Conservation (phyloP, 2,797 vertebrate genomes). For the Gallinago solitaria region DNA sequence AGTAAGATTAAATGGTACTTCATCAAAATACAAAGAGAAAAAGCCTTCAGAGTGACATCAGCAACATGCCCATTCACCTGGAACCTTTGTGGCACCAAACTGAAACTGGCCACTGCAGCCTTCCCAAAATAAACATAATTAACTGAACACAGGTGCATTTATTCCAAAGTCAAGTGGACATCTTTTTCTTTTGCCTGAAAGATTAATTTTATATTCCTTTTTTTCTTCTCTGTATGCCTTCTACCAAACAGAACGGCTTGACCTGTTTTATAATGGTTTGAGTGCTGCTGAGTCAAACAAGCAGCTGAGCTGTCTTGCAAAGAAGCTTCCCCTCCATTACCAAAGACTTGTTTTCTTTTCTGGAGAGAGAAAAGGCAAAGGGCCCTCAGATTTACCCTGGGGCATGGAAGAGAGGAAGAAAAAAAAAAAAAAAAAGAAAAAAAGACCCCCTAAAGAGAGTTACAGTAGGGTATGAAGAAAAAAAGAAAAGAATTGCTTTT, state of each 20-base stretch:
- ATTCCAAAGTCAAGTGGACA: neutral
- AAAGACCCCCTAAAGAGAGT: neutral
- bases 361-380: conserved; percentile 10
- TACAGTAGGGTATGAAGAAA: neutral
- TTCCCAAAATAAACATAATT: conserved; percentile 39
- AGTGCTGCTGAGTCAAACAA: conserved; percentile 5
- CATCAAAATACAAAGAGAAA: conserved; percentile 23
- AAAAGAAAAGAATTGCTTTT: neutral
- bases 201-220: neutral
- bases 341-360: neutral
- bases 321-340: neutral
- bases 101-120: neutral
- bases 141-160: neutral
- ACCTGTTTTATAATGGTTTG: neutral
- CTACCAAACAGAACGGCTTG: neutral
- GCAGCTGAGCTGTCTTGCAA: neutral
- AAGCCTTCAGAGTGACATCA: neutral
- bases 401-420: neutral
- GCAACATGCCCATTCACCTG: neutral
- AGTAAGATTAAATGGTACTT: conserved; percentile 30
- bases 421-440: neutral
- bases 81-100: neutral
- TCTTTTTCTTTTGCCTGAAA: neutral
- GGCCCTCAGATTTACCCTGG: neutral
- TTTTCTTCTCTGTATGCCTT: neutral